Percentiles rank a stretch among this genome's conserved stretches.
These are phyloP conservation scores for Paralinhomoeus sp. DNA, from an alignment of 2,888 invertebrate species.

Conservation along the genomic window DNA sequence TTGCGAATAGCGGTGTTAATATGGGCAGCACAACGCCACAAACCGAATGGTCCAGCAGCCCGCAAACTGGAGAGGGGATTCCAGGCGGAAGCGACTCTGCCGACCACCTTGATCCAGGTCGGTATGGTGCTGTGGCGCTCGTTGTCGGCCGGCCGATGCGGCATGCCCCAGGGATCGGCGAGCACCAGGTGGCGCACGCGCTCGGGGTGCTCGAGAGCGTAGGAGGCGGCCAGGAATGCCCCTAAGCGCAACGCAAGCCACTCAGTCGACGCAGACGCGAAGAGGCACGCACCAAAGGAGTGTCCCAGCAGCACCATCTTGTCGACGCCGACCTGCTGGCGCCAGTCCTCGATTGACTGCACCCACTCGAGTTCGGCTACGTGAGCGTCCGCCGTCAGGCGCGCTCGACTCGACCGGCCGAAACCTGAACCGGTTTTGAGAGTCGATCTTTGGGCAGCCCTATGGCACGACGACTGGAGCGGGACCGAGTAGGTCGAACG, in stretches of 20 bases:
- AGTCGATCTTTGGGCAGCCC: too few relatives aligned
- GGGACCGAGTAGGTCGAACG: conserved; percentile 48
- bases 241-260: conserved; percentile 10
- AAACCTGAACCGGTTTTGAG: too few relatives aligned
- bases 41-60: conserved; percentile 59
- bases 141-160: conserved; percentile 27
- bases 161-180: conserved; percentile 58
- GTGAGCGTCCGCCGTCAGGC: conserved; percentile 50
- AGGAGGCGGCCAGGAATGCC: conserved; percentile 66
- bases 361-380: conserved; percentile 70
- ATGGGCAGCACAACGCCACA: too few relatives aligned
- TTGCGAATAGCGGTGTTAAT: too few relatives aligned
- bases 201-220: conserved; percentile 57
- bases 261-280: conserved; percentile 9
- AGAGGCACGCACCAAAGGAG: conserved; percentile 4
- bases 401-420: conserved; percentile 71
- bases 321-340: conserved; percentile 60
- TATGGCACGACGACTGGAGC: too few relatives aligned
- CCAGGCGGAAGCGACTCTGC: conserved; percentile 51
- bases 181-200: conserved; percentile 65
- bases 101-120: conserved; percentile 55
- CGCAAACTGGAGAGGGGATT: conserved; percentile 80
- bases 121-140: conserved; percentile 39
- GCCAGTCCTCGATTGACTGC: conserved; percentile 77
- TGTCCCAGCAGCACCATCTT: conserved; percentile 61